A percentile compares a stretch with the other conserved stretches of the same genome.
Conservation (phyloP, 1,140 invertebrate genomes). For the Lanistes nyassanus region DNA sequence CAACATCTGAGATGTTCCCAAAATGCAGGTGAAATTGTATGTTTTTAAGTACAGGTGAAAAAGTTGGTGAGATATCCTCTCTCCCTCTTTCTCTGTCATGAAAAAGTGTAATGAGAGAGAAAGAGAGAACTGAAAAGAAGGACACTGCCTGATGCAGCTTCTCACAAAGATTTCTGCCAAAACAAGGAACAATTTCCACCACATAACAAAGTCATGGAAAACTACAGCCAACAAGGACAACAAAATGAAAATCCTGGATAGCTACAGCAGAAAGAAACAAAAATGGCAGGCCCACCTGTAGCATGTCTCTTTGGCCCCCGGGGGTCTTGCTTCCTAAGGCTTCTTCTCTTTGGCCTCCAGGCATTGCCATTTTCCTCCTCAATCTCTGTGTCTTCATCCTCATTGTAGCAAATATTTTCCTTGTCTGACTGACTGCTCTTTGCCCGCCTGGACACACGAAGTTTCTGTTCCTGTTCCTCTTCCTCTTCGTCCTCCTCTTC, state of each 20-base stretch:
- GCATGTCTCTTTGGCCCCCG: neutral
- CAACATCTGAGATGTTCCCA: no score
- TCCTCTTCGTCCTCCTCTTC: slow-evolving; percentile 41
- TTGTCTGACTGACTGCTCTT: slow-evolving; percentile 20
- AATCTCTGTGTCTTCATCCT: slow-evolving; percentile 18
- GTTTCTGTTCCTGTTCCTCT: slow-evolving; percentile 32
- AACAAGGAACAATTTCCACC: no score
- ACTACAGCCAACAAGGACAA: neutral
- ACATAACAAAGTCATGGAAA: neutral
- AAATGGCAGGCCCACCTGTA: neutral
- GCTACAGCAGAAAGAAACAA: neutral
- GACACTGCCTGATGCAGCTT: no score
- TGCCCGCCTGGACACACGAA: neutral
- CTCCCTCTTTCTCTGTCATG: no score
- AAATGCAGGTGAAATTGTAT: no score
- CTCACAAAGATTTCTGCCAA: no score
- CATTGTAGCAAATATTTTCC: slow-evolving; percentile 13
- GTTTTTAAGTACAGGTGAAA: no score
- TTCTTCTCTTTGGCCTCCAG: neutral
- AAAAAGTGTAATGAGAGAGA: no score
- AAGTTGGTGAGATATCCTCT: no score
- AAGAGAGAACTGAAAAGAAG: no score
- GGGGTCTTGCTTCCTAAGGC: neutral
- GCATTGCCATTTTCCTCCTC: slow-evolving; percentile 11
- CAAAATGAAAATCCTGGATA: neutral